These are phyloP conservation scores for Meteorus cinctellus DNA, from an alignment of 2,888 invertebrate genomes.

Conservation along the genomic window DNA sequence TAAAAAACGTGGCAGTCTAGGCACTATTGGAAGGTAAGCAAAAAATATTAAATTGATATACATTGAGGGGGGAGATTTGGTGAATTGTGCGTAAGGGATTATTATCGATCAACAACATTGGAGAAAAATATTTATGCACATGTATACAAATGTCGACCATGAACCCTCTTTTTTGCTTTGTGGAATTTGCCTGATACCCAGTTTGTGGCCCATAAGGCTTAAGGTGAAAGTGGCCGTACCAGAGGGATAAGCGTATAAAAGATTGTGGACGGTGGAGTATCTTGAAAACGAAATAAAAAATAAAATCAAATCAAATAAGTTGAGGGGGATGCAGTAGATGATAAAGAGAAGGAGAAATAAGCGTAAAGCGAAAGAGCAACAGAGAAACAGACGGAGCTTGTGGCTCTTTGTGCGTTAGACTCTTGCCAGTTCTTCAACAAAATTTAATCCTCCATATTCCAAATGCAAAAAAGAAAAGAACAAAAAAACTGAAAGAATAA, in stretches of 20 bases:
- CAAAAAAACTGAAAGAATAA: background rate
- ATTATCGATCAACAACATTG: slow-evolving; percentile 25
- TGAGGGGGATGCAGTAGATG: slow-evolving; percentile 4
- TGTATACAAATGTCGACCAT: slow-evolving; percentile 36
- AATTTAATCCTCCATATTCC: slow-evolving; percentile 4
- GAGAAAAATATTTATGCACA: slow-evolving; percentile 2
- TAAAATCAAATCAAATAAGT: slow-evolving; percentile 13
- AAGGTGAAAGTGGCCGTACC: slow-evolving; percentile 1
- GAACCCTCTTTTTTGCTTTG: slow-evolving; percentile 37
- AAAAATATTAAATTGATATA: too few relatives aligned
- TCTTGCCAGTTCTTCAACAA: slow-evolving; percentile 3
- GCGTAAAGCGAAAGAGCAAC: slow-evolving; percentile 7
- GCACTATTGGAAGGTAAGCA: slow-evolving; percentile 84
- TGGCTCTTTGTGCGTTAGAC: slow-evolving; percentile 12
- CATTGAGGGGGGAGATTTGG: background rate
- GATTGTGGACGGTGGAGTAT: slow-evolving; percentile 15
- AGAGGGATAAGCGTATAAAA: slow-evolving; percentile 34
- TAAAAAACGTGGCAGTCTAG: slow-evolving; percentile 82
- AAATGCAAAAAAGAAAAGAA: background rate
- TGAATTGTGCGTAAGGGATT: slow-evolving; percentile 19
- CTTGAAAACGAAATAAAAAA: slow-evolving; percentile 6
- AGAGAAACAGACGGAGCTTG: slow-evolving; percentile 6
- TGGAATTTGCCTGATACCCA: slow-evolving; percentile 49
- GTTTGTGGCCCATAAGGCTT: slow-evolving; percentile 22
- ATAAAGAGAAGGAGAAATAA: background rate